A percentile compares a stretch with the other conserved stretches of the same genome.
Evolutionary conservation across 2,113 vertebrate species (phyloP).

Genomic region (Cygnus buccinator): DNA sequence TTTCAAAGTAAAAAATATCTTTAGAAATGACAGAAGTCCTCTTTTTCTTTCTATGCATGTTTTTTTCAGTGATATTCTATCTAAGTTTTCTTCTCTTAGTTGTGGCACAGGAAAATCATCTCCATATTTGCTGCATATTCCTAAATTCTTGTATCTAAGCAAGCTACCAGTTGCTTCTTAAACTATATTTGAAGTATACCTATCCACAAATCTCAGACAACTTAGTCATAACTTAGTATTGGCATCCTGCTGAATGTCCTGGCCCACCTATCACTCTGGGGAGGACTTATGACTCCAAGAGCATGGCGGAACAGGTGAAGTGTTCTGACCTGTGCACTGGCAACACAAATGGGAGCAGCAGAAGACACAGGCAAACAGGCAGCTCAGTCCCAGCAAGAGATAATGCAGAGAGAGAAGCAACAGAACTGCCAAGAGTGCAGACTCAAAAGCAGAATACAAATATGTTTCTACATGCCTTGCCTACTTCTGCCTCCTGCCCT

Average conservation of each 20-base stretch:
- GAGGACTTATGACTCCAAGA: neutral
- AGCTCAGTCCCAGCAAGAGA: neutral
- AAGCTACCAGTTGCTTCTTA: neutral
- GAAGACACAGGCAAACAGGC: neutral
- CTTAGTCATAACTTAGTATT: rapidly evolving
- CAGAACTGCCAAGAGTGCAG: neutral
- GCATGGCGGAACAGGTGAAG: rapidly evolving
- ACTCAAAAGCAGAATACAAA: constrained; percentile 1
- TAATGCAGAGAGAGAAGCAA: neutral
- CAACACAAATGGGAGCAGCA: neutral
- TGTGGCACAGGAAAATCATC: neutral
- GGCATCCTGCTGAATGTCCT: neutral
- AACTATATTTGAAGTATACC: neutral
- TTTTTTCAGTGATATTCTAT: neutral
- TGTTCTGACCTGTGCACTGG: neutral
- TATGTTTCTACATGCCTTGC: neutral
- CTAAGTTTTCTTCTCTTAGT: neutral
- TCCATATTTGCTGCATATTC: neutral
- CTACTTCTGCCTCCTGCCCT: neutral
- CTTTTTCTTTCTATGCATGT: neutral
- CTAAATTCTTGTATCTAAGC: neutral
- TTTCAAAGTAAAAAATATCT: neutral
- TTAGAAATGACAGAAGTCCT: neutral
- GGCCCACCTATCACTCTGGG: neutral
- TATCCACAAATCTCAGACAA: neutral